phyloP scores from a whole-genome alignment of 2,113 vertebrate species.

The Egretta garzetta region DNA sequence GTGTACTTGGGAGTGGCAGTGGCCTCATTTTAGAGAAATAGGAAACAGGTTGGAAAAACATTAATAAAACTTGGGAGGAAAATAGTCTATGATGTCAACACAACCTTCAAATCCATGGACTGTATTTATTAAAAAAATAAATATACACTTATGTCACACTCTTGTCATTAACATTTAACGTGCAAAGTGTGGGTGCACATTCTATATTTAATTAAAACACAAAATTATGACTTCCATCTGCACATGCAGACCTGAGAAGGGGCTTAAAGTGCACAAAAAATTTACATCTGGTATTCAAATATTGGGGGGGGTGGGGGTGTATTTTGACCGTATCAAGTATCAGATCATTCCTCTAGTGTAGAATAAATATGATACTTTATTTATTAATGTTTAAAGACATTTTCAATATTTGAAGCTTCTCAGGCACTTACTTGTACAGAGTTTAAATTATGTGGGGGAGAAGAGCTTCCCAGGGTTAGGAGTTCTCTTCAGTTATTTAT shows the following conservation, averaged over 20 bases:
- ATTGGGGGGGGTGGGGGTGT: neutral
- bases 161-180: conserved; percentile 67
- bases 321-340: neutral
- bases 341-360: conserved; percentile 9
- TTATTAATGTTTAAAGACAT: conserved; percentile 48
- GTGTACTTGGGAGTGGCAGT: conserved; percentile 23
- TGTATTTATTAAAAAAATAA: conserved; percentile 75
- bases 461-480: neutral
- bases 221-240: conserved; percentile 69
- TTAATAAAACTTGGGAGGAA: conserved; percentile 65
- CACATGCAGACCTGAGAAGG: conserved; percentile 14
- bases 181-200: conserved; percentile 23
- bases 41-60: conserved; percentile 73
- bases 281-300: conserved; percentile 66
- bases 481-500: neutral
- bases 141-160: conserved; percentile 62
- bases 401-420: conserved; percentile 33
- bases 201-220: conserved; percentile 74
- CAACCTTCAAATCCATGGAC: neutral
- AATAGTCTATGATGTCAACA: conserved; percentile 70
- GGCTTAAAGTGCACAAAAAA: conserved; percentile 40
- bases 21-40: conserved; percentile 60
- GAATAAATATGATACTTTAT: neutral
- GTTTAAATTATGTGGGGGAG: neutral
- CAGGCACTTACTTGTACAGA: neutral